Conservation (phyloP, 2,113 vertebrate genomes). For the Taxidea taxus region DNA sequence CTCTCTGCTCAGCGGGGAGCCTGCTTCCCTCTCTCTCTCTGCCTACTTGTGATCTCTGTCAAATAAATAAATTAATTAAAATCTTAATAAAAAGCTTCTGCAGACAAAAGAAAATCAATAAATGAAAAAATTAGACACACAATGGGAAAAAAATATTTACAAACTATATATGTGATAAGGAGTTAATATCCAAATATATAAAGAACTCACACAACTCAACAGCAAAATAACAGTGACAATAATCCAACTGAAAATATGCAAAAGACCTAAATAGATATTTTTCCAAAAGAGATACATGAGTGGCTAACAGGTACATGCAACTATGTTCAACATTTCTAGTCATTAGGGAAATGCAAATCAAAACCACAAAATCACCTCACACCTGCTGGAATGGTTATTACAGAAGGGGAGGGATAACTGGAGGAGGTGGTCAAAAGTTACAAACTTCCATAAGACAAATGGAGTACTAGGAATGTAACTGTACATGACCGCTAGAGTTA, state of each 20-base stretch:
- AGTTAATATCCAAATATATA: background rate
- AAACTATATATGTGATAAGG: background rate
- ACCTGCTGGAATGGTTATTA: background rate
- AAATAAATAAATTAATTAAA: too few species aligned
- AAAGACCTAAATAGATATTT: background rate
- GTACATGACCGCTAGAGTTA: background rate
- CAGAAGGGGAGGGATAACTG: background rate
- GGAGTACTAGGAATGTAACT: background rate
- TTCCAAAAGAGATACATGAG: background rate
- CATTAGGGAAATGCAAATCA: background rate
- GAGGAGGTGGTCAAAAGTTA: background rate
- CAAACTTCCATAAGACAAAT: background rate
- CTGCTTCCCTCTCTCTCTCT: too few species aligned
- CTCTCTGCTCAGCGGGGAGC: too few species aligned
- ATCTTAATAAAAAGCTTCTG: background rate
- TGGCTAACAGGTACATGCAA: background rate
- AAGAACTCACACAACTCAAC: background rate
- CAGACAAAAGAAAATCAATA: background rate
- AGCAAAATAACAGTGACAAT: background rate
- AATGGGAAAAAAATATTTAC: background rate
- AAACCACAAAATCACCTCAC: background rate
- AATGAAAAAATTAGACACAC: background rate
- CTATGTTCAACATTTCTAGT: background rate
- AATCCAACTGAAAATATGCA: background rate
- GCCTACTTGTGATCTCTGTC: too few species aligned